Conservation (phyloP, 2,888 invertebrate genomes). For the Gastracanthus pulcherrimus region DNA sequence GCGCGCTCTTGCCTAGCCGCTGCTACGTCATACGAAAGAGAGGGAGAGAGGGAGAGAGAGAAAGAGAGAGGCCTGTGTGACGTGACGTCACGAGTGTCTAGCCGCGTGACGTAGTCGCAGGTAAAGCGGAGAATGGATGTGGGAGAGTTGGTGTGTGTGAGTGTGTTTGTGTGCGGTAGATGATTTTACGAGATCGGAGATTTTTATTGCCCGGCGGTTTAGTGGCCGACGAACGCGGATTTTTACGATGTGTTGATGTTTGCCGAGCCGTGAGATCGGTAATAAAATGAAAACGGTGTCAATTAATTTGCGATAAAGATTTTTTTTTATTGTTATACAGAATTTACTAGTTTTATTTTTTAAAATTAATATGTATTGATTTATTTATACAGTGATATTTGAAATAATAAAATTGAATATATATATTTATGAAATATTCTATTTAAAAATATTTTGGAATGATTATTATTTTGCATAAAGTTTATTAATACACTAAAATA, state of each 20-base stretch:
- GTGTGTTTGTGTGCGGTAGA: background rate
- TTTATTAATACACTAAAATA: no score
- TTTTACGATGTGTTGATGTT: slow-evolving; percentile 17
- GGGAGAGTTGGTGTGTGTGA: background rate
- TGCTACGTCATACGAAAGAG: slow-evolving; percentile 25
- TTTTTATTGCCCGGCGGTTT: slow-evolving; percentile 35
- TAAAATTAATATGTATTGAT: no score
- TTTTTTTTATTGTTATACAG: background rate
- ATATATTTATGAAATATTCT: no score
- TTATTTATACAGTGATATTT: no score
- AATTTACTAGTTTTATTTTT: no score
- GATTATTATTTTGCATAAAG: no score
- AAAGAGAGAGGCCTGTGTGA: background rate
- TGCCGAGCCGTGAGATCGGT: slow-evolving; percentile 54
- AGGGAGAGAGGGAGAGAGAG: background rate
- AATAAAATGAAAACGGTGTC: background rate
- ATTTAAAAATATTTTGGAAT: no score
- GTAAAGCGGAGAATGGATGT: slow-evolving; percentile 31
- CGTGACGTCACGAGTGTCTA: slow-evolving; percentile 63
- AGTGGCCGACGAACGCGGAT: background rate
- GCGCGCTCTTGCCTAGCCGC: slow-evolving; percentile 13
- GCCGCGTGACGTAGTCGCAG: slow-evolving; percentile 63
- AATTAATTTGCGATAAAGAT: background rate
- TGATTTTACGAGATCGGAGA: slow-evolving; percentile 21
- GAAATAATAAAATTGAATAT: no score